Conservation (phyloP, 1,140 invertebrate genomes). For the Portunus trituberculatus region DNA sequence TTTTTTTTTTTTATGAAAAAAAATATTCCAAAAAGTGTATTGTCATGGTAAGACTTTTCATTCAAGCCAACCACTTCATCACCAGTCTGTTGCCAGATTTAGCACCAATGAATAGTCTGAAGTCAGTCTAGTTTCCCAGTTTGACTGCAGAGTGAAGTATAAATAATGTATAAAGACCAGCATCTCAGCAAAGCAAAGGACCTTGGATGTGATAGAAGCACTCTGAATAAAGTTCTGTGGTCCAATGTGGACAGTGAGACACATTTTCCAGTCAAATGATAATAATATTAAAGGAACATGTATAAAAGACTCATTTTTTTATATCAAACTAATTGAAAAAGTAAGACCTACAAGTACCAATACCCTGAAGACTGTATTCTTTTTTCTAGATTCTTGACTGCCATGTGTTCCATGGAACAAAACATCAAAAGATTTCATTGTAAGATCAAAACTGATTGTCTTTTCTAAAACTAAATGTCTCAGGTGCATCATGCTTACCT, state of each 20-base stretch:
- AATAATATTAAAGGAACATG: no score
- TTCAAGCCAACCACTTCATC: background rate
- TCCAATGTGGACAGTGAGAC: no score
- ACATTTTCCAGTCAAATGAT: no score
- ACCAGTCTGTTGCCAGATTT: background rate
- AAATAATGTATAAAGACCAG: background rate
- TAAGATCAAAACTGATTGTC: background rate
- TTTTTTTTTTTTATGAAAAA: no score
- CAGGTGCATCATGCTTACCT: background rate
- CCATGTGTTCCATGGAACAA: background rate
- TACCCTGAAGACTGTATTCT: no score
- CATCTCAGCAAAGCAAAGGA: background rate
- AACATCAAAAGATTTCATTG: background rate
- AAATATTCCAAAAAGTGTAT: background rate
- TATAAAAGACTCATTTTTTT: background rate
- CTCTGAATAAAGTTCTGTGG: background rate
- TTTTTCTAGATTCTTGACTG: background rate
- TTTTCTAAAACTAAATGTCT: background rate
- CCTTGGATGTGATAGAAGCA: background rate
- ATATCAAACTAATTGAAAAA: background rate
- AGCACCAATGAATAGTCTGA: background rate
- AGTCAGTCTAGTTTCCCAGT: background rate
- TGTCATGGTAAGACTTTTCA: background rate
- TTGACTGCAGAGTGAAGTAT: background rate
- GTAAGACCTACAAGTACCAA: background rate